Evolutionary conservation across 2,797 vertebrate species (phyloP), one percentile per base, ranked within the genome.

Genomic region (Trichosurus vulpecula): DNA sequence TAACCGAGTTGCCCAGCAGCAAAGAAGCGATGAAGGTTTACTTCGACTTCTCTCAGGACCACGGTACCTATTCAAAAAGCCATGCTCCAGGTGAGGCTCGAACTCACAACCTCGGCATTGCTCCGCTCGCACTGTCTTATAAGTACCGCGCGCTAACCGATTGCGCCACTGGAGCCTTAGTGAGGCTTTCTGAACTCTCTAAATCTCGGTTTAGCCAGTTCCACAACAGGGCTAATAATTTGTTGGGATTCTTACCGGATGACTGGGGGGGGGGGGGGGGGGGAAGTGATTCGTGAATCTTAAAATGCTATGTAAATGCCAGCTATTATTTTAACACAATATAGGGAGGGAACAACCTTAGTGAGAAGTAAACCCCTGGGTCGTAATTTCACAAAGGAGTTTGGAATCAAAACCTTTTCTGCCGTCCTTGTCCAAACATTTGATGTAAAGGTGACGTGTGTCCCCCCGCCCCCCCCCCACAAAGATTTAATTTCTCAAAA

Each of bases 71-170:
- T 2, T 81, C 41, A 81, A 81, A 81, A 81, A 25, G 1, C 41
- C 41, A 0, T 99, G 99, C 99, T 99, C 99, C 99, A 99, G 99
- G 99, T 99, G 99, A 99, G 99, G 99, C 99, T 99, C 99, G 99
- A 99, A 99, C 99, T 99, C 99, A 99, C 99, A 99, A 99, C 99
- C 99, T 99, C 99, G 99, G 99, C 99, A 99, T 99, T 94, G 99
- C 99, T 99, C 97, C 98, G 98, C 99, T 96, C 0, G 99, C 99
- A 99, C 99, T 99, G 99, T 98, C 98, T 47, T 99, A 99, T 99
- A 99, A 99, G 99, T 99, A 99, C 99, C 99, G 99, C 99, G 99
- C 99, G 99, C 99, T 99, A 99, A 99, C 99, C 99, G 99, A 99
- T 99, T 99, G 99, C 99, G 99, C 99, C 99, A 99, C 99, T 99